Conservation (phyloP, 2,888 invertebrate species). For the Rugalucina vietnamica region DNA sequence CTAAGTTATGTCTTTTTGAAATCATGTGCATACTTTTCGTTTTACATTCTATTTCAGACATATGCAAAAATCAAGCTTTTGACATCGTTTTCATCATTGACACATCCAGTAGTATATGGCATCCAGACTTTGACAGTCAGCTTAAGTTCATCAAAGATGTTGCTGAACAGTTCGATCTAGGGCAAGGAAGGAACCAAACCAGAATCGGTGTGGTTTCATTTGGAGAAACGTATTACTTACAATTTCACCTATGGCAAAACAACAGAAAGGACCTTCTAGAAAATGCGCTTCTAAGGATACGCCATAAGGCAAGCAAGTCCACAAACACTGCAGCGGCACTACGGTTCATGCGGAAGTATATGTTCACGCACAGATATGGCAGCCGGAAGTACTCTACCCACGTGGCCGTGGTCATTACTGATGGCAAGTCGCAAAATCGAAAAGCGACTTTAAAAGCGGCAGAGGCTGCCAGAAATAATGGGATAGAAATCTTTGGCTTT, state of each 20-base stretch:
- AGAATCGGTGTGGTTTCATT: slow-evolving; percentile 64
- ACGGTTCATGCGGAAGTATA: slow-evolving; percentile 50
- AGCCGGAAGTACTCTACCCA: slow-evolving; percentile 53
- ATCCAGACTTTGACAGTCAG: slow-evolving; percentile 67
- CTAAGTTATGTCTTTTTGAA: no score
- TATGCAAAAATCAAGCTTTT: slow-evolving; percentile 39
- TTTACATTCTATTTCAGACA: not conserved
- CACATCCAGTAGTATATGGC: slow-evolving; percentile 69
- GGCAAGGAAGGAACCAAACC: slow-evolving; percentile 58
- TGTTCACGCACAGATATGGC: slow-evolving; percentile 64
- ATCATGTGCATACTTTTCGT: not conserved
- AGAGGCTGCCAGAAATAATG: slow-evolving; percentile 39
- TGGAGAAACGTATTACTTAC: slow-evolving; percentile 54
- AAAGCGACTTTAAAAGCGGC: slow-evolving; percentile 55
- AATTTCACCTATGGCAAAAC: slow-evolving; percentile 65
- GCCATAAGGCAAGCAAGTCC: slow-evolving; percentile 51
- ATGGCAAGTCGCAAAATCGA: slow-evolving; percentile 64
- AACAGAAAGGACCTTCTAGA: slow-evolving; percentile 45
- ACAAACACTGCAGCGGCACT: slow-evolving; percentile 64
- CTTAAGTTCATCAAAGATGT: slow-evolving; percentile 64
- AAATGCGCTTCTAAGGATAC: slow-evolving; percentile 53
- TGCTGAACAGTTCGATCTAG: slow-evolving; percentile 62
- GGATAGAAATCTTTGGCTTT: slow-evolving; percentile 66
- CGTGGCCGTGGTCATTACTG: slow-evolving; percentile 67
- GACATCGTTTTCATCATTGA: slow-evolving; percentile 73